Percentiles rank a stretch among this genome's conserved stretches.
Conservation (phyloP, 1,140 invertebrate species). For the Hormaphis cornu region DNA sequence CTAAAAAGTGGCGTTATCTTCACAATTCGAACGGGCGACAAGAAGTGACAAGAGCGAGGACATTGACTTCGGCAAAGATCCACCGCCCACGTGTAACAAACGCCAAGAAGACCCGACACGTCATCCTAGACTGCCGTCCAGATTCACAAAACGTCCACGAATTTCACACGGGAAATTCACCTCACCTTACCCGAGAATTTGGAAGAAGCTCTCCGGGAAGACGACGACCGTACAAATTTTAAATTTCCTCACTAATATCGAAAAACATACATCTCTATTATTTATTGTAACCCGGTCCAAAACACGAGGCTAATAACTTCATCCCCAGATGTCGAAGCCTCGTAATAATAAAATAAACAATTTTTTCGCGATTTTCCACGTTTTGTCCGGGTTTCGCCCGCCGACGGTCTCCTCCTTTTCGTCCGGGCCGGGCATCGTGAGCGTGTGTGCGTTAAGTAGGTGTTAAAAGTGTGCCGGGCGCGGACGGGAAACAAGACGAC, state of each 20-base stretch:
- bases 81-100: neutral
- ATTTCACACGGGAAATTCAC: no score
- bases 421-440: no score
- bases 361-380: no score
- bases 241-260: neutral
- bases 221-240: neutral
- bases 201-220: neutral
- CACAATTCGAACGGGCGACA: neutral
- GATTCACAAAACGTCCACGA: neutral
- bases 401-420: no score
- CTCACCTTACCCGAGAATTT: neutral
- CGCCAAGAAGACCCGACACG: neutral
- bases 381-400: no score
- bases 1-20: neutral
- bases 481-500: slow-evolving; percentile 12
- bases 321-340: no score
- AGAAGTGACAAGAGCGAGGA: neutral
- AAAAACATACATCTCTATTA: no score
- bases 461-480: slow-evolving; percentile 27
- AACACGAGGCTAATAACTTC: no score
- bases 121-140: neutral
- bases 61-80: neutral
- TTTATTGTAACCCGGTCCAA: no score
- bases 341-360: no score
- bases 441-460: slow-evolving; percentile 29